These are phyloP conservation scores for Trichonephila clavipes DNA, from an alignment of 1,140 invertebrate species.

Conservation along the genomic window DNA sequence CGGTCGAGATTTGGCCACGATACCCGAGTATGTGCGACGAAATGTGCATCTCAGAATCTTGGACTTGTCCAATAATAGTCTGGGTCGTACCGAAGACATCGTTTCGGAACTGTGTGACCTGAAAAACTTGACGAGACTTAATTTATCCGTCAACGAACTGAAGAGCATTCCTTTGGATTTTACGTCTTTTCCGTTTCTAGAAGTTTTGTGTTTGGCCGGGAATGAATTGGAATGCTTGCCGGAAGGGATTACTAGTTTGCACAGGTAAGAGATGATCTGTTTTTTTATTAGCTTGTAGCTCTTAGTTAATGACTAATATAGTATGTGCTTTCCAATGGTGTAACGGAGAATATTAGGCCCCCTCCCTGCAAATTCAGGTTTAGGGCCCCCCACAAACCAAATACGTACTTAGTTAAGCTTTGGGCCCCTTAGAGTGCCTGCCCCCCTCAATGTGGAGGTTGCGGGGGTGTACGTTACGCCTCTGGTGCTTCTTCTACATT, in stretches of 20 bases:
- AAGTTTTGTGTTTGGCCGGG: slow-evolving; percentile 48
- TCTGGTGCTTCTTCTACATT: no score
- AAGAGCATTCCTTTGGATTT: slow-evolving; percentile 44
- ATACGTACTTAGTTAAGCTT: no score
- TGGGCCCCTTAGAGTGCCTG: no score
- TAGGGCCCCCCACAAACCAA: no score
- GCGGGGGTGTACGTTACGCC: no score
- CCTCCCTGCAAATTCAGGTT: no score
- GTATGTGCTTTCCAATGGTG: no score
- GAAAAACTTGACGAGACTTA: slow-evolving; percentile 41
- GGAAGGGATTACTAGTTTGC: slow-evolving; percentile 20
- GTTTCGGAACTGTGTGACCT: background rate
- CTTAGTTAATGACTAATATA: no score
- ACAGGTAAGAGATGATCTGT: slow-evolving; percentile 18
- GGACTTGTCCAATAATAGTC: slow-evolving; percentile 45
- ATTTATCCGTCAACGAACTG: slow-evolving; percentile 60
- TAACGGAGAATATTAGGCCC: no score
- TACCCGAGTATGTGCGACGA: slow-evolving; percentile 37
- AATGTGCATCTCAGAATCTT: slow-evolving; percentile 35
- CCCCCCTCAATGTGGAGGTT: no score
- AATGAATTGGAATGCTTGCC: slow-evolving; percentile 63
- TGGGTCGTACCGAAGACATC: background rate
- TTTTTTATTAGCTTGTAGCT: no score
- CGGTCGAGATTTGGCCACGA: background rate
- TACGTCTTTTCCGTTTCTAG: slow-evolving; percentile 19